A percentile compares a stretch with the other conserved stretches of the same genome.
phyloP scores from a whole-genome alignment of 2,797 vertebrate species.

The Loriculus beryllinus region DNA sequence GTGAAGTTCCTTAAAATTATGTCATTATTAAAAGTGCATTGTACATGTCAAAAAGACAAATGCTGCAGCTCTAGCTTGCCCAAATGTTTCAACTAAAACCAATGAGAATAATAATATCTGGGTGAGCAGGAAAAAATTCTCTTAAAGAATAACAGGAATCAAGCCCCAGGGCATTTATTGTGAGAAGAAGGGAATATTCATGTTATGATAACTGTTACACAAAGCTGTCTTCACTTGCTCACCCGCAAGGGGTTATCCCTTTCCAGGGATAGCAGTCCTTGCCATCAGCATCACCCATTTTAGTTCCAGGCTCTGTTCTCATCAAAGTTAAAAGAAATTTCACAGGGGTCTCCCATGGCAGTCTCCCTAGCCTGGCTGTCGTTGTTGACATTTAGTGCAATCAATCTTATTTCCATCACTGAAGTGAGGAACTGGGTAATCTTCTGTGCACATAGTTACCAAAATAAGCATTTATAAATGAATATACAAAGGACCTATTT shows the following conservation, averaged over 20 bases:
- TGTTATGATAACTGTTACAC: neutral
- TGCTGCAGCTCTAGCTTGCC: neutral
- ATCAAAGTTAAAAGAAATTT: constrained; percentile 24
- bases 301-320: neutral
- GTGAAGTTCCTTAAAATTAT: neutral
- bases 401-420: constrained; percentile 30
- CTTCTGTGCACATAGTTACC: constrained; percentile 29
- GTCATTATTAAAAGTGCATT: neutral
- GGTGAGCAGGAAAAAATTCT: neutral
- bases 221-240: neutral
- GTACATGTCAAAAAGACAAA: neutral
- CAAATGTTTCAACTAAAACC: constrained; percentile 7
- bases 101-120: constrained; percentile 10
- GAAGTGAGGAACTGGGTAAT: constrained; percentile 5
- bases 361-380: neutral
- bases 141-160: neutral
- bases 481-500: constrained; percentile 30
- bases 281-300: neutral
- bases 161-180: neutral
- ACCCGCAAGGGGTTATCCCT: neutral
- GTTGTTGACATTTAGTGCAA: neutral
- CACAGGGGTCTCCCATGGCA: neutral
- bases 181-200: neutral
- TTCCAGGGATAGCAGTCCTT: neutral
- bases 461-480: constrained; percentile 45